Evolutionary conservation across 2,113 vertebrate species (phyloP).

Genomic region (Alouatta palliata): DNA sequence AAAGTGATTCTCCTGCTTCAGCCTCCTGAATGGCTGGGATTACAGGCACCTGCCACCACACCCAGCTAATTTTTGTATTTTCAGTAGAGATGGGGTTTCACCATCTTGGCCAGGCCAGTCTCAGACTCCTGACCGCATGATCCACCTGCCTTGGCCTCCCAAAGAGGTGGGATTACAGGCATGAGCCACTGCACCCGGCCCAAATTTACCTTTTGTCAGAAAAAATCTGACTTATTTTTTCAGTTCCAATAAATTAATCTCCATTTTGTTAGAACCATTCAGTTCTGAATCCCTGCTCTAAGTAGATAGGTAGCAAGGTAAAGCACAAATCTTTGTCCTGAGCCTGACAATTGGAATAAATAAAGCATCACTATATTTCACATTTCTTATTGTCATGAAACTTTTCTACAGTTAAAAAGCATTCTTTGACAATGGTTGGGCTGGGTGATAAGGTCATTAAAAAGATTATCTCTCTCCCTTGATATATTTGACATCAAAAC

Average conservation of each 20-base stretch:
- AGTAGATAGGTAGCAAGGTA: background rate
- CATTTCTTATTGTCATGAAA: background rate
- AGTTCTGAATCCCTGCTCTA: background rate
- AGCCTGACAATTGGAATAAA: background rate
- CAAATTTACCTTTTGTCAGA: conserved; percentile 26
- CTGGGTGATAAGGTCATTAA: background rate
- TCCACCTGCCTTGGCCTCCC: too few relatives aligned
- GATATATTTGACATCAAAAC: background rate
- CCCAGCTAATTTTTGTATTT: too few relatives aligned
- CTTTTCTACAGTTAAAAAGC: background rate
- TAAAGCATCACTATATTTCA: background rate
- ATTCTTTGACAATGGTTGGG: background rate
- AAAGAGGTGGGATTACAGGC: too few relatives aligned
- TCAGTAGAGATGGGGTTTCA: too few relatives aligned
- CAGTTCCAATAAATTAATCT: conserved; percentile 1
- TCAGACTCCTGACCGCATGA: too few relatives aligned
- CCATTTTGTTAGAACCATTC: background rate
- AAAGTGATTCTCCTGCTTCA: too few relatives aligned
- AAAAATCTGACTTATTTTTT: background rate
- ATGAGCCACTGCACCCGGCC: too few relatives aligned
- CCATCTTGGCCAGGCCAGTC: too few relatives aligned
- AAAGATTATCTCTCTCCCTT: background rate
- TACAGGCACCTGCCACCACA: too few relatives aligned
- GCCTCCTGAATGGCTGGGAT: too few relatives aligned
- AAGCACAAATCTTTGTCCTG: background rate